phyloP scores from a whole-genome alignment of 2,113 vertebrate species.

The Equus przewalskii region DNA sequence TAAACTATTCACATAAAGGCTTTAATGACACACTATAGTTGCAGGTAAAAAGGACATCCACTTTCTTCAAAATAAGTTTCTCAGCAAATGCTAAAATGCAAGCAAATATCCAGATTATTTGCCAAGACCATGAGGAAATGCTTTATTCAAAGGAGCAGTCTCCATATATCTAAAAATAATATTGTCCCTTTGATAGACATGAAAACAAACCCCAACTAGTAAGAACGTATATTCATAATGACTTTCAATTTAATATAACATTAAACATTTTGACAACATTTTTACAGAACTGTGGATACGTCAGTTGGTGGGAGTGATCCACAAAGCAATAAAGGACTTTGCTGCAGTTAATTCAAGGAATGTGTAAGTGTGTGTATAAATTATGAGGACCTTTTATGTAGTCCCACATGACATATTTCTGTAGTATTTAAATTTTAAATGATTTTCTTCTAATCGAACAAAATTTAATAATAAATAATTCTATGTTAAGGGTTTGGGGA shows the following conservation, averaged over 20 bases:
- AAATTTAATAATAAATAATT: conserved; percentile 42
- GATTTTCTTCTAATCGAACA: conserved; percentile 22
- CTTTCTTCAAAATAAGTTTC: conserved; percentile 50
- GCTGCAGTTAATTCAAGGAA: conserved; percentile 39
- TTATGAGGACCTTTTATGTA: not conserved
- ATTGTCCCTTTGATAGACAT: not conserved
- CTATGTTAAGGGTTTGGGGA: not conserved
- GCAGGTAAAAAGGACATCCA: not conserved
- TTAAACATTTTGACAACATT: conserved; percentile 19
- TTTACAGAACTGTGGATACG: not conserved
- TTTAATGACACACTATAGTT: not conserved
- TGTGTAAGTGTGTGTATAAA: not conserved
- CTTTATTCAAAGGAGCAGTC: conserved; percentile 50
- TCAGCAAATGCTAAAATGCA: conserved; percentile 36
- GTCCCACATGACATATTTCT: not conserved
- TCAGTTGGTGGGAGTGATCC: not conserved
- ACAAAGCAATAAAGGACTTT: conserved; percentile 31
- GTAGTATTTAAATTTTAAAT: conserved; percentile 38
- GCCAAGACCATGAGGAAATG: conserved; percentile 43
- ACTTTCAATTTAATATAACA: not conserved
- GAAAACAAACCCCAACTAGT: conserved; percentile 24
- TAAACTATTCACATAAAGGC: not conserved
- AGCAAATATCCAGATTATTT: conserved; percentile 36
- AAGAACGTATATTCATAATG: not conserved
- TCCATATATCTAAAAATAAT: conserved; percentile 23